phyloP scores from a whole-genome alignment of 1,140 invertebrate species.

The Drosophila albomicans region DNA sequence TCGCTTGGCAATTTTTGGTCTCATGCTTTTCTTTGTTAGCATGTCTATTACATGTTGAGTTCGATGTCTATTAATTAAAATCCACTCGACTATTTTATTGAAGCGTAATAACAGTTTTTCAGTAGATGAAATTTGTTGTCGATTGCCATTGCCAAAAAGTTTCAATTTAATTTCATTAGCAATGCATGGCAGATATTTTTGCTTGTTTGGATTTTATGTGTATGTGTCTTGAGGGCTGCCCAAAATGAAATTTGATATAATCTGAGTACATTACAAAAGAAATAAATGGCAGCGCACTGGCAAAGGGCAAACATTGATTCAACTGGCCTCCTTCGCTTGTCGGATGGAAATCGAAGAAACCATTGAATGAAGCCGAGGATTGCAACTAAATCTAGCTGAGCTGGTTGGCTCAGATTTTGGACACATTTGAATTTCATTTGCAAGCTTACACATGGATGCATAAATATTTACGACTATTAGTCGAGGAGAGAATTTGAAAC shows the following conservation, averaged over 20 bases:
- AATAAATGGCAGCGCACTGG: conserved; percentile 34
- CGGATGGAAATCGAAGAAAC: background rate
- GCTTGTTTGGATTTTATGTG: background rate
- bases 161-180: conserved; percentile 77
- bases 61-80: conserved; percentile 37
- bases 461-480: conserved; percentile 83
- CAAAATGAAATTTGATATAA: conserved; percentile 64
- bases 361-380: conserved; percentile 31
- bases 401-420: conserved; percentile 41
- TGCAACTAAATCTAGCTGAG: conserved; percentile 58
- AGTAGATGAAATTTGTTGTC: conserved; percentile 2
- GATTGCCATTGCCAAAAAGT: conserved; percentile 38
- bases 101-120: conserved; percentile 30
- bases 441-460: conserved; percentile 62
- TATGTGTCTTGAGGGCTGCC: conserved; percentile 20
- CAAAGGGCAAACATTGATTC: conserved; percentile 37
- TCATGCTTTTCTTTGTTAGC: background rate
- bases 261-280: conserved; percentile 30
- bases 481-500: conserved; percentile 41
- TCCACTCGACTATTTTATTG: conserved; percentile 28
- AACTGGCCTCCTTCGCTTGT: conserved; percentile 4
- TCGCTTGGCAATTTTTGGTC: background rate
- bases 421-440: conserved; percentile 63
- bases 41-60: background rate
- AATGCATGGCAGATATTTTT: conserved; percentile 47